phyloP scores from a whole-genome alignment of 2,888 invertebrate species.

The Zootermopsis nevadensis region DNA sequence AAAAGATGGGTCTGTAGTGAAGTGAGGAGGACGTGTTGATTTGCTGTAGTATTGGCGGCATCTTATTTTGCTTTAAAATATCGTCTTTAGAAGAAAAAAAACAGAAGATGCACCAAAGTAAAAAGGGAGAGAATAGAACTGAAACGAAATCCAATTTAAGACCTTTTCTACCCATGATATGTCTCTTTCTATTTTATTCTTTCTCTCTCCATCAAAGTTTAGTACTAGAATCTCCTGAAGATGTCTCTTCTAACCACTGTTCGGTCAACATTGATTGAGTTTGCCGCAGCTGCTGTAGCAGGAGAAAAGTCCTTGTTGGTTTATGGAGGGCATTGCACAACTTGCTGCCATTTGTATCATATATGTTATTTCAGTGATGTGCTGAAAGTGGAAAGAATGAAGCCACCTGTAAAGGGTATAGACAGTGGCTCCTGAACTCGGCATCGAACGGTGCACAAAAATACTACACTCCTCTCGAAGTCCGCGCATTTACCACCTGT shows the following conservation, averaged over 20 bases:
- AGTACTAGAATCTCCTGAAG: conserved; percentile 16
- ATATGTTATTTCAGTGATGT: not conserved
- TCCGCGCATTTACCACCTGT: no score
- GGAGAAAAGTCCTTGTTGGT: not conserved
- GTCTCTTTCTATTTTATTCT: conserved; percentile 30
- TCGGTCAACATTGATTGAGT: conserved; percentile 26
- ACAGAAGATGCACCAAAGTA: not conserved
- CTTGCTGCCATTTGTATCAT: not conserved
- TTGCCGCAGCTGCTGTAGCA: not conserved
- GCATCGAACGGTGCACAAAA: no score
- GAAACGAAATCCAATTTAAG: conserved; percentile 39
- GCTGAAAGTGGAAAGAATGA: not conserved
- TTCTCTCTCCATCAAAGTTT: conserved; percentile 34
- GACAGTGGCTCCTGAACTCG: not conserved
- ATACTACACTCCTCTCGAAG: no score
- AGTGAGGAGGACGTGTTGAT: not conserved
- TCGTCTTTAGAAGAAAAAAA: conserved; percentile 10
- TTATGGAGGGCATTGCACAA: not conserved
- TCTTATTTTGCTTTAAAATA: conserved; percentile 34
- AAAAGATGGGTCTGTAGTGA: not conserved
- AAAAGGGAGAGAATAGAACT: not conserved
- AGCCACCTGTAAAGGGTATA: not conserved
- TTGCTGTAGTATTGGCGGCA: not conserved
- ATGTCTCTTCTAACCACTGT: conserved; percentile 5
- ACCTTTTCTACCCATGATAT: conserved; percentile 19